Percentiles rank a stretch among this genome's conserved stretches.
These are phyloP conservation scores for Chrysogorgia sp. DNA, from an alignment of 92 coral and sea anemone genomes.

Conservation along the genomic window DNA sequence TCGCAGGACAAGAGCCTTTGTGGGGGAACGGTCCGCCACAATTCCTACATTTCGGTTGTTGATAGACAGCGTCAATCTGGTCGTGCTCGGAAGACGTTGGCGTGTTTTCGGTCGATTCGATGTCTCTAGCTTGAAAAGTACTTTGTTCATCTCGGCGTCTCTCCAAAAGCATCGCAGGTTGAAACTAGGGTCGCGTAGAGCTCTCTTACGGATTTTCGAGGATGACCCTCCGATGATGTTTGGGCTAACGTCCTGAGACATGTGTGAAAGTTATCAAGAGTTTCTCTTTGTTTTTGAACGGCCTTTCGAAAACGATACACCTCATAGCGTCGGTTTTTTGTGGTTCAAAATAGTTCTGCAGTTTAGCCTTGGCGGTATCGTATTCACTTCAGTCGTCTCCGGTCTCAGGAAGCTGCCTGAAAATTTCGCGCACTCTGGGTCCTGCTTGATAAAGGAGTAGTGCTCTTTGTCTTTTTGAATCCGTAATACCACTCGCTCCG, in stretches of 20 bases:
- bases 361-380: slow-evolving; percentile 2
- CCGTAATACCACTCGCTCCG: no score
- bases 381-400: not conserved
- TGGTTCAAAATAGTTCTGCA: not conserved
- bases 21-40: no score
- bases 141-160: slow-evolving; percentile 29
- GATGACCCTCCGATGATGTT: slow-evolving; percentile 20
- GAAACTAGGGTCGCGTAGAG: slow-evolving; percentile 28
- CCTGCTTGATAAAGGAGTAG: no score
- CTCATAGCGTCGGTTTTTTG: not conserved
- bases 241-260: slow-evolving; percentile 10
- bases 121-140: slow-evolving; percentile 30
- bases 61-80: no score
- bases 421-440: no score
- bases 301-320: slow-evolving; percentile 16
- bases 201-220: slow-evolving; percentile 20
- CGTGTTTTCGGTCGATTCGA: not conserved
- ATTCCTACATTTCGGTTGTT: no score
- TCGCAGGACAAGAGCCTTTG: no score
- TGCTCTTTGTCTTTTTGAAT: no score
- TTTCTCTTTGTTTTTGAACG: not conserved
- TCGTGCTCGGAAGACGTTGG: no score
- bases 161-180: slow-evolving; percentile 18
- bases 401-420: no score
- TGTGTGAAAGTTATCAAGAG: slow-evolving; percentile 16